Conservation (phyloP, 2,113 vertebrate genomes). For the Sclerurus mexicanus region DNA sequence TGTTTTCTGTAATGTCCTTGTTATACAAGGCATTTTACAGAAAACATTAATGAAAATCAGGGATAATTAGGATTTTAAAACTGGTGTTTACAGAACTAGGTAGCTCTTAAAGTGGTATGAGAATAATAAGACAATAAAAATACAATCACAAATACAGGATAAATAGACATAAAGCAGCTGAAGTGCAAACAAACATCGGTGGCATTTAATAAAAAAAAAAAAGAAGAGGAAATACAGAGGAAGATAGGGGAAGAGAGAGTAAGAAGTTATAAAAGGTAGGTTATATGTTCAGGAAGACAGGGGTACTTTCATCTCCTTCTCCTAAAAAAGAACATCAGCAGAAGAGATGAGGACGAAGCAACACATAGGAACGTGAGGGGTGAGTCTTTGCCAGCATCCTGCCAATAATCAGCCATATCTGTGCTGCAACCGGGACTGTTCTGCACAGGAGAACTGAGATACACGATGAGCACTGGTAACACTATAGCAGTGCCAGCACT, state of each 20-base stretch:
- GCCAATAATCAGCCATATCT: neutral
- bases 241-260: neutral
- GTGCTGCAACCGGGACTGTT: rapidly evolving
- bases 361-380: rapidly evolving
- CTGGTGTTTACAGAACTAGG: neutral
- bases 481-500: neutral
- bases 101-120: neutral
- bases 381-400: neutral
- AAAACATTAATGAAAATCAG: neutral
- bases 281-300: neutral
- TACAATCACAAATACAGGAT: neutral
- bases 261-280: neutral
- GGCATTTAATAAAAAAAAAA: neutral
- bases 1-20: neutral
- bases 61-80: neutral
- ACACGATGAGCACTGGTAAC: neutral
- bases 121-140: neutral
- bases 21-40: neutral
- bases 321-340: neutral
- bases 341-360: neutral
- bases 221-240: neutral
- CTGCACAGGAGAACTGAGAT: rapidly evolving
- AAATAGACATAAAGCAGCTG: neutral
- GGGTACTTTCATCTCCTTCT: neutral
- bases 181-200: neutral